Conservation (phyloP, 2,113 vertebrate genomes). For the Antechinus flavipes region DNA sequence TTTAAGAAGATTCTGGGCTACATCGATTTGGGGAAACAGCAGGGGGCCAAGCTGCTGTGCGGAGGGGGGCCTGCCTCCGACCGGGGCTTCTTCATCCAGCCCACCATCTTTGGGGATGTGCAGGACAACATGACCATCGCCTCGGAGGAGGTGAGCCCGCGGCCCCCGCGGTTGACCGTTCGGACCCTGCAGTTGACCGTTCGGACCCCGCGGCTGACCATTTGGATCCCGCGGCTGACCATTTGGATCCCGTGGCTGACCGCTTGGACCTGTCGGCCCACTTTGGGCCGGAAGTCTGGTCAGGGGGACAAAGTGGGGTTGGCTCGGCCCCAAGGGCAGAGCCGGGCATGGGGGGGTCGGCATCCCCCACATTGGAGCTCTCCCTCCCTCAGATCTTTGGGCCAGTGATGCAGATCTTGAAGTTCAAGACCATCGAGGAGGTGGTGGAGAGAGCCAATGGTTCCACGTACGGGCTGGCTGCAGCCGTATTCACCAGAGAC, state of each 20-base stretch:
- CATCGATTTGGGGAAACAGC: conserved; percentile 90
- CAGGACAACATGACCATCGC: conserved; percentile 96
- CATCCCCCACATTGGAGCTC: background rate
- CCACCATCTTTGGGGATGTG: conserved; percentile 95
- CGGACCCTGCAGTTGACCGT: too few relatives aligned
- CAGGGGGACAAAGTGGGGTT: background rate
- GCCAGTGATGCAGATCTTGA: conserved; percentile 98
- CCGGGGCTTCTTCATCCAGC: conserved; percentile 97
- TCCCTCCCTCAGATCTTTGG: conserved; percentile 92
- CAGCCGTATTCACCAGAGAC: conserved; percentile 94
- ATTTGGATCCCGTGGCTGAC: too few relatives aligned
- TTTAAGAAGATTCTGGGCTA: conserved; percentile 97
- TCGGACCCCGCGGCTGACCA: too few relatives aligned
- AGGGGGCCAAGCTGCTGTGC: conserved; percentile 95
- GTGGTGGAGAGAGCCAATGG: conserved; percentile 93
- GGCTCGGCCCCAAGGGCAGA: background rate
- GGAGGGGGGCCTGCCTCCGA: conserved; percentile 93
- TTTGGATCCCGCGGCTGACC: too few relatives aligned
- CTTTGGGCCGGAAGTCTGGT: background rate
- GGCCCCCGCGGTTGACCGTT: too few relatives aligned
- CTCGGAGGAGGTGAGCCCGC: conserved; percentile 91
- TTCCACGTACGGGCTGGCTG: conserved; percentile 93
- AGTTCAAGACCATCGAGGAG: conserved; percentile 95
- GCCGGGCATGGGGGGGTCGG: accelerated
- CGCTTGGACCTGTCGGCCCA: too few relatives aligned